Conservation (phyloP, 2,888 invertebrate genomes). For the Myathropa florea region DNA sequence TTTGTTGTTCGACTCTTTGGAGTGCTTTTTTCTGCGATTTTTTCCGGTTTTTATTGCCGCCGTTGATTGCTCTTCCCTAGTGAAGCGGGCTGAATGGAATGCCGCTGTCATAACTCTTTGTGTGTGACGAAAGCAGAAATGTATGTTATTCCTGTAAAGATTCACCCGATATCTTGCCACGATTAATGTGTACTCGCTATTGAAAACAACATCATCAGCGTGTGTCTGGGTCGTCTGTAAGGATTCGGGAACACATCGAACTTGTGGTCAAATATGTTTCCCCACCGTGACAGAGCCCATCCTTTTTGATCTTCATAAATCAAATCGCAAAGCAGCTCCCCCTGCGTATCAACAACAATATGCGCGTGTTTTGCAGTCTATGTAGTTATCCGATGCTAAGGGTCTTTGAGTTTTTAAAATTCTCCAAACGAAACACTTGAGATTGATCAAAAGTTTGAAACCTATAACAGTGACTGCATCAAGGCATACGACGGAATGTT, state of each 20-base stretch:
- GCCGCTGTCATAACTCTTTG: slow-evolving; percentile 70
- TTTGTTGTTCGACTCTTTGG: slow-evolving; percentile 63
- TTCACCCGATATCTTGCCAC: slow-evolving; percentile 69
- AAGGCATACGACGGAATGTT: slow-evolving; percentile 30
- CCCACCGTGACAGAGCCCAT: slow-evolving; percentile 46
- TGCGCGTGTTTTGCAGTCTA: slow-evolving; percentile 19
- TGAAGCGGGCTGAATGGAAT: slow-evolving; percentile 50
- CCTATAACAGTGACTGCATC: slow-evolving; percentile 37
- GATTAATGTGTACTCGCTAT: slow-evolving; percentile 64
- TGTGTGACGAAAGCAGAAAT: slow-evolving; percentile 70
- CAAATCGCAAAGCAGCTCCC: slow-evolving; percentile 38
- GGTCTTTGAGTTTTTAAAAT: slow-evolving; percentile 66
- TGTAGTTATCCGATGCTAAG: slow-evolving; percentile 46
- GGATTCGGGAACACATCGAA: slow-evolving; percentile 45
- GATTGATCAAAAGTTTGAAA: slow-evolving; percentile 35
- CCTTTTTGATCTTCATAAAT: slow-evolving; percentile 70
- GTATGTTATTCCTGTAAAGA: slow-evolving; percentile 67
- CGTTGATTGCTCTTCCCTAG: slow-evolving; percentile 50
- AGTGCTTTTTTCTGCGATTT: slow-evolving; percentile 23
- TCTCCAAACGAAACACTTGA: slow-evolving; percentile 50
- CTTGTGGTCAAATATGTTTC: slow-evolving; percentile 43
- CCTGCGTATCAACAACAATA: slow-evolving; percentile 29
- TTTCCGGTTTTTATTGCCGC: slow-evolving; percentile 56
- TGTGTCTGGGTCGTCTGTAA: slow-evolving; percentile 36
- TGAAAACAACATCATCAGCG: slow-evolving; percentile 69